Evolutionary conservation across 2,113 vertebrate species (phyloP), one percentile per base, ranked within the genome.

Genomic region (Stigmatopora argus): DNA sequence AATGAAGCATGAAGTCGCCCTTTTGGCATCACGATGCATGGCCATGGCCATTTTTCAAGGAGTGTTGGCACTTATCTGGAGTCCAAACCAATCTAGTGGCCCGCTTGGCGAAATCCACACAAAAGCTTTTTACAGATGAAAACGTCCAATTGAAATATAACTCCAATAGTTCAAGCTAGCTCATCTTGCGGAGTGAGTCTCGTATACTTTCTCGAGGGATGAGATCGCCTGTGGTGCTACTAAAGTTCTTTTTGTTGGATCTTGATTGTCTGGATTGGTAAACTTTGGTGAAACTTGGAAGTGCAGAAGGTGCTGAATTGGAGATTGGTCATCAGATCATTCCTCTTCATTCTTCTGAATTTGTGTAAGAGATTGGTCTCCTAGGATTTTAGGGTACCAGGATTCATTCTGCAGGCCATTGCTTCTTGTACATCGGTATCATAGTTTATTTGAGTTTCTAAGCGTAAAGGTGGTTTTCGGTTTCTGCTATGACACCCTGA

Each of bases 51-150:
- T 86, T 83, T 60, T 79, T 72, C 69, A 18, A 62, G 66, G 73
- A 77, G 77, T 75, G 77, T 65, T 26, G 46, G 80, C 70, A 78
- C 75, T 79, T 23, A 67, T 72, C 70, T 84, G 47, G 73, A 80
- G 85, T 67, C 79, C 21, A 26, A 1, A 31, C 6, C 53, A 15
- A 31, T 31, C 23, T 6, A 3, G 23, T 3, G 14, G 5, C 6
- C 23, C 53, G 65, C 69, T 86, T 89, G 86, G 85, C 85, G 88
- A 80, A 77, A 65, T 51, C 61, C 71, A 69, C 63, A 65, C 45
- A 63, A 89, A 87, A 73, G 57, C 85, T 84, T 85, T 89, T 86
- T 88, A 72, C 77, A 77, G 64, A 72, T 81, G 78, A 85, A 71
- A 73, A 62, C 66, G 82, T 78, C 44, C 11, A 62, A 62, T 70